phyloP scores from a whole-genome alignment of 1,140 invertebrate genomes.

The Bombus difficillimus region DNA sequence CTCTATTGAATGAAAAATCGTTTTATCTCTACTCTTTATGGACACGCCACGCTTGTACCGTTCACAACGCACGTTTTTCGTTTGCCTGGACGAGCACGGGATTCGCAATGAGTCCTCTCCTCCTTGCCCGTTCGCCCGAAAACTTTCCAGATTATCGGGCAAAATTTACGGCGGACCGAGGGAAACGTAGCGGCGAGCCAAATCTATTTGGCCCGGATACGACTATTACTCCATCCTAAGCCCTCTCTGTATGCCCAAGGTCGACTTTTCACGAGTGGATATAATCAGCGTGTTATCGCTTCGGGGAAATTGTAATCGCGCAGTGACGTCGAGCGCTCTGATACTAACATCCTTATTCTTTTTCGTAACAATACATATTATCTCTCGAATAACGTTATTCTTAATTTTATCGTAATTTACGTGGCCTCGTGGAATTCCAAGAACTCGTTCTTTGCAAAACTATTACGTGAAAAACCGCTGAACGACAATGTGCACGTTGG shows the following conservation, averaged over 20 bases:
- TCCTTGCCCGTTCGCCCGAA: conserved; percentile 46
- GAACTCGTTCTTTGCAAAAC: neutral
- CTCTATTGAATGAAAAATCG: neutral
- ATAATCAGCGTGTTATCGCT: conserved; percentile 28
- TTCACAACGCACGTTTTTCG: conserved; percentile 37
- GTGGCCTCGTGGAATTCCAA: neutral
- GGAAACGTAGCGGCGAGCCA: conserved; percentile 51
- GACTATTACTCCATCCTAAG: conserved; percentile 45
- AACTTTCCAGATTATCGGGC: conserved; percentile 64
- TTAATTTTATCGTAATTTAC: neutral
- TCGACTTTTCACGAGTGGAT: conserved; percentile 43
- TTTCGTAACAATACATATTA: neutral
- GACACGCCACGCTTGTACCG: neutral
- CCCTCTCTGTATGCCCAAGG: conserved; percentile 45
- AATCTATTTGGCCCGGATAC: conserved; percentile 66
- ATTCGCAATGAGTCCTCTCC: conserved; percentile 42
- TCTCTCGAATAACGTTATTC: neutral
- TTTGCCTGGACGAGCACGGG: conserved; percentile 41
- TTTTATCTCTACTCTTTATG: neutral
- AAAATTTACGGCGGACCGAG: conserved; percentile 55
- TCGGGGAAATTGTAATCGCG: neutral
- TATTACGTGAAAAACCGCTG: neutral
- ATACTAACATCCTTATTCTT: neutral
- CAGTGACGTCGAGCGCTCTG: neutral
- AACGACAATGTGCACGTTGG: neutral